Base-by-base conservation (phyloP, 2,797 vertebrate species). In the Otolemur crassicaudatus region DNA sequence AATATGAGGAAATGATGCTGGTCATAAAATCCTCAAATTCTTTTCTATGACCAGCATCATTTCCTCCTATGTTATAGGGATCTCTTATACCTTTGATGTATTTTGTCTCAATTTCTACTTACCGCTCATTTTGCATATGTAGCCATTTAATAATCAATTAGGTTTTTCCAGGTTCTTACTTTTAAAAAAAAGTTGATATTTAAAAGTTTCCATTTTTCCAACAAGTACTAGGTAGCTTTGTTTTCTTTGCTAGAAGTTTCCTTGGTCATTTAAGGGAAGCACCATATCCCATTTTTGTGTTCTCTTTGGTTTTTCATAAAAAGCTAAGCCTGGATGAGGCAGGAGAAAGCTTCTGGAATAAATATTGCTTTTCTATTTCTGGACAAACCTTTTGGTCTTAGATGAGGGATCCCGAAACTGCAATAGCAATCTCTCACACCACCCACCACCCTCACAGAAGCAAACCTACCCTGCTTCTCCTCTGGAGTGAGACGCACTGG, bases 121-220 rank as follows among this genome's bases (percentile, higher is more conserved):
- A 93, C 49, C 11, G 19, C 10, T 14, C 23, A 77, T 81, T 87
- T 88, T 81, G 63, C 20, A 14, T 73, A 84, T 1, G 4, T 25
- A 76, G 34, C 67, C 53, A 79, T 49, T 88, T 67, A 90, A 80
- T 37, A 90, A 94, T 61, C 61, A 79, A 77, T 89, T 82, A 75
- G 20, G 67, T 46, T 87, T 87, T 94, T 80, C 67, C 22, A 94
- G 76, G 40, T 73, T 5, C 61, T 60, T 95, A 40, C 7, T 86
- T 86, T 69, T 7, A 23, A 80, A 16, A 58, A 73, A 49, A 53
- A 7, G 31, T 11, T 27, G 1, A 67, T 69, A 63, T 63, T 67
- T 80, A 58, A 95, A 93, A 81, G 13, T 2, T 63, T 84, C 61
- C 17, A 53, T 60, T 69, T 7, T 31, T 31, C 83, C 9, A 81